Evolutionary conservation across 2,797 vertebrate species (phyloP).

Genomic region (Cossypha caffra): DNA sequence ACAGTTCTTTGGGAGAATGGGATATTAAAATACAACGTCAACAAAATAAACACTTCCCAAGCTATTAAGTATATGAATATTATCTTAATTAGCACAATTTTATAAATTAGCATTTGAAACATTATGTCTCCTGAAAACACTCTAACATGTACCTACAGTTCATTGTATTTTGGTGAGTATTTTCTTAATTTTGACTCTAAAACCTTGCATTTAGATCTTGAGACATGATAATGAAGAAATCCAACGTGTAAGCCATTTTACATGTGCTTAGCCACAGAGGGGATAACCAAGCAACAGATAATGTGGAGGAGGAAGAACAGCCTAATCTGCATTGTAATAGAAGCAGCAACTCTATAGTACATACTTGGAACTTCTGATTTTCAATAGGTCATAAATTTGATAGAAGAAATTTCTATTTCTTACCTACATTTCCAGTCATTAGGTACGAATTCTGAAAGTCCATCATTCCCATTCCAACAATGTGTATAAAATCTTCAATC

Average conservation of each 20-base stretch:
- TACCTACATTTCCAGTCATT: conserved; percentile 99
- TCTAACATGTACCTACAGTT: background rate
- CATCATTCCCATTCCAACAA: conserved; percentile 99
- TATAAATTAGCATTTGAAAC: background rate
- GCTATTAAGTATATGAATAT: background rate
- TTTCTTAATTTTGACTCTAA: background rate
- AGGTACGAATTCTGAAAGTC: conserved; percentile 99
- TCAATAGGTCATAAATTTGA: conserved; percentile 55
- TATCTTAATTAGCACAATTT: background rate
- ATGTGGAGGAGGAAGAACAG: background rate
- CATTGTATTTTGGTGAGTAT: background rate
- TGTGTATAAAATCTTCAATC: conserved; percentile 99
- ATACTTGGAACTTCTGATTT: conserved; percentile 70
- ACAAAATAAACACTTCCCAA: background rate
- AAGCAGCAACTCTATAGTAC: background rate
- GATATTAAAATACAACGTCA: background rate
- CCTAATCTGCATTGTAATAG: background rate
- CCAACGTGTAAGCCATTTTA: background rate
- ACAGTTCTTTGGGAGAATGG: background rate
- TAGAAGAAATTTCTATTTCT: conserved; percentile 75
- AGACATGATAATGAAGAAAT: background rate
- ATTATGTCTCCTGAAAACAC: background rate
- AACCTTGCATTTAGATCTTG: background rate
- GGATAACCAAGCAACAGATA: background rate
- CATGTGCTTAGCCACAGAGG: background rate